phyloP scores from a whole-genome alignment of 2,888 invertebrate species.

The Lithosia quadra region DNA sequence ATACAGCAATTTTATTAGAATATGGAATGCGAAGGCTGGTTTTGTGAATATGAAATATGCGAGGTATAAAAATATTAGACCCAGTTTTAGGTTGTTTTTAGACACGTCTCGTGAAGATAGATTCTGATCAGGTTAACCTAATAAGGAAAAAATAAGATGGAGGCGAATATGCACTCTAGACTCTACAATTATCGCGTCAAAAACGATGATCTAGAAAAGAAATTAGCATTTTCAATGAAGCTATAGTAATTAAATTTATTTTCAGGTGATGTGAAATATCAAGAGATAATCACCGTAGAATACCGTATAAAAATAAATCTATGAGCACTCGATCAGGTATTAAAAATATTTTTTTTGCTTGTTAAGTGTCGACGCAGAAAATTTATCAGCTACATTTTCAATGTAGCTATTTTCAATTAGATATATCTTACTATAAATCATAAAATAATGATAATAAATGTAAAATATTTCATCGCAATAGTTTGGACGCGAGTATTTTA shows the following conservation, averaged over 20 bases:
- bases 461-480: slow-evolving; percentile 62
- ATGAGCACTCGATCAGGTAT: not conserved
- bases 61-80: not conserved
- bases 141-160: not conserved
- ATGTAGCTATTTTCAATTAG: slow-evolving; percentile 4
- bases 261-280: no score
- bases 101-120: not conserved
- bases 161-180: no score
- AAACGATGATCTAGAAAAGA: not conserved
- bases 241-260: not conserved
- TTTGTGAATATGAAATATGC: not conserved
- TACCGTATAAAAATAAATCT: not conserved
- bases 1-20: slow-evolving; percentile 9
- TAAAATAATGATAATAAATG: slow-evolving; percentile 38
- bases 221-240: not conserved
- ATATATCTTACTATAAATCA: slow-evolving; percentile 11
- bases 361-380: not conserved
- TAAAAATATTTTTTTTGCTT: not conserved
- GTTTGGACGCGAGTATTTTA: slow-evolving; percentile 70
- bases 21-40: not conserved
- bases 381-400: no score
- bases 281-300: no score
- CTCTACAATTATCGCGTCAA: no score
- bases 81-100: not conserved
- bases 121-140: not conserved